Evolutionary conservation across 2,888 invertebrate species (phyloP).

Genomic region (Eupeodes latifasciatus): DNA sequence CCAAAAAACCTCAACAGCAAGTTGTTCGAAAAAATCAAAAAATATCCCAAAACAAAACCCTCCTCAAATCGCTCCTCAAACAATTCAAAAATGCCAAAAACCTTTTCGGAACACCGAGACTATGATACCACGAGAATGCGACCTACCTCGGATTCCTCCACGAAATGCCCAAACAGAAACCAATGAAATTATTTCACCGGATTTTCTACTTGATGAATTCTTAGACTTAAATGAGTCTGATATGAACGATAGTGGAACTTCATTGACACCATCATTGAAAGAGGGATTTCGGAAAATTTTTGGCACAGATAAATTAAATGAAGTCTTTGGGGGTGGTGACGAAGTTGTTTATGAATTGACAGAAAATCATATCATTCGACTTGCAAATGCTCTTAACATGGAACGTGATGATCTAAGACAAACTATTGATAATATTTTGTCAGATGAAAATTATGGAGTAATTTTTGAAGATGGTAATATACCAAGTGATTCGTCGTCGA

Average conservation of each 20-base stretch:
- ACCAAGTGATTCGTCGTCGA: conserved; percentile 37
- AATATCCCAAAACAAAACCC: neutral
- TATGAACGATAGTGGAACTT: conserved; percentile 24
- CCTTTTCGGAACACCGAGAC: conserved; percentile 29
- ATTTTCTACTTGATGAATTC: conserved; percentile 19
- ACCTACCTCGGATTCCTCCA: neutral
- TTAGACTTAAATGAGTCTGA: neutral
- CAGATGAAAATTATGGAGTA: neutral
- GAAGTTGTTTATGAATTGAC: conserved; percentile 52
- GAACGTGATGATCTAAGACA: conserved; percentile 23
- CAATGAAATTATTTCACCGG: conserved; percentile 1
- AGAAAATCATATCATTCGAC: conserved; percentile 40
- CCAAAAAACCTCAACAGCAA: neutral
- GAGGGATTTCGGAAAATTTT: conserved; percentile 45
- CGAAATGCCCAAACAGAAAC: conserved; percentile 31
- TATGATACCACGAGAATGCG: neutral
- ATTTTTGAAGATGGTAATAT: conserved; percentile 3
- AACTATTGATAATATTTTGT: conserved; percentile 46
- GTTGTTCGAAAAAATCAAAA: neutral
- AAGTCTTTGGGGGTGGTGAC: conserved; percentile 58
- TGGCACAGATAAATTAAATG: conserved; percentile 52
- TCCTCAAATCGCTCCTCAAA: neutral
- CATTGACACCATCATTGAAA: conserved; percentile 45
- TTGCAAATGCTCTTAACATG: conserved; percentile 49
- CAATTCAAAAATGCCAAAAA: neutral